Base-by-base conservation (phyloP, 2,113 vertebrate species). In the Bucco capensis region DNA sequence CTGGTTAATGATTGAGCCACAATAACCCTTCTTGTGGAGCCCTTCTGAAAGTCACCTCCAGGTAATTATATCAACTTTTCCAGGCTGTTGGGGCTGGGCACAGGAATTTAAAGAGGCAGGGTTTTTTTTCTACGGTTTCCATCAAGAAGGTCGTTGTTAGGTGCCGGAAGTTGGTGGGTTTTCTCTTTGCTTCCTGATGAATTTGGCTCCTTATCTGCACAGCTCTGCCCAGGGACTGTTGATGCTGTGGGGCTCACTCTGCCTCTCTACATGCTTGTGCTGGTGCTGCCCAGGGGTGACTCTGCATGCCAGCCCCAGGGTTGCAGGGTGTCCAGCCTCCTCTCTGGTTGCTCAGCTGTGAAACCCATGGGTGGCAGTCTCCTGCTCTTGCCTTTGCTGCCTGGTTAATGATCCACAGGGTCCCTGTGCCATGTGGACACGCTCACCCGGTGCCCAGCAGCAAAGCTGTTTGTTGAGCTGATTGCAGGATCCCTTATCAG, bases 1-100 rank as follows among this genome's bases (percentile, higher is more conserved):
- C 60, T 2, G 1, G 96, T 97, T 97, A 97, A 97, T 97, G 82
- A 97, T 97, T 96, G 95, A 97, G 93, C 96, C 75, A 83, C 96
- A 81, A 8, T 31, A 79, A 67, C 92, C 86, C 93, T 96, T 62
- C 75, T 42, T 93, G 81, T 70, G 38, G 47, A 50, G 83, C 79
- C 54, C 2, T 58, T 47, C 31, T 46, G 50, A 92, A 93, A 95
- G 94, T 92, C 93, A 96, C 77, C 77, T 89, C 69, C 2, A 83
- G 57, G 70, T 88, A 61, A 60, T 91, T 40, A 13, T 14, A 84
- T 50, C 86, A 90, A 74, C 83, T 88, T 75, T 65, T 88, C 81
- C 78, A 37, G 76, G 83, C 88, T 50, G 66, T 23, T 0, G 1
- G 76, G 83, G 49, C 71, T 2, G 66, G 65, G 54, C 3, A 0